phyloP scores from a whole-genome alignment of 2,888 invertebrate genomes.

The Microchrysa polita region DNA sequence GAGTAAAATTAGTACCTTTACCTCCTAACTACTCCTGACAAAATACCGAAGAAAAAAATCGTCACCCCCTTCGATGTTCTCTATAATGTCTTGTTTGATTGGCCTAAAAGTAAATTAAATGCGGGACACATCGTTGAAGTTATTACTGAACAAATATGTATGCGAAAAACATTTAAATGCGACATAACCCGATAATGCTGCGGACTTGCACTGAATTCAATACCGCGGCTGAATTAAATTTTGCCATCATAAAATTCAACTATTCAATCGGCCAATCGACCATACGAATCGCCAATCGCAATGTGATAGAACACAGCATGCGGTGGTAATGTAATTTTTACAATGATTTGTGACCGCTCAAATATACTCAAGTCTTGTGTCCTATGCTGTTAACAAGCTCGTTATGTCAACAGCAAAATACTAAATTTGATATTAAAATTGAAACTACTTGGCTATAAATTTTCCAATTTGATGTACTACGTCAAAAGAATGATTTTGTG shows the following conservation, averaged over 20 bases:
- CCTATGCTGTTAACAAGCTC: slow-evolving; percentile 25
- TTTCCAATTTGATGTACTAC: slow-evolving; percentile 5
- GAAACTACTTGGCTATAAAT: slow-evolving; percentile 23
- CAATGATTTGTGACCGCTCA: not conserved
- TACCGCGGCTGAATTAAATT: not conserved
- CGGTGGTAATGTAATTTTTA: not conserved
- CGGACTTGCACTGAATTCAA: no score
- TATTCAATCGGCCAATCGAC: not conserved
- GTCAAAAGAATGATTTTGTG: slow-evolving; percentile 14
- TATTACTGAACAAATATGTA: not conserved
- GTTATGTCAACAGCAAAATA: slow-evolving; percentile 23
- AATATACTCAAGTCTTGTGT: not conserved
- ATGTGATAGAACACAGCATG: not conserved
- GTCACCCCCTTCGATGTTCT: no score
- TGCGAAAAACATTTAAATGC: not conserved
- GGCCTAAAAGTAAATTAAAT: no score
- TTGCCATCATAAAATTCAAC: not conserved
- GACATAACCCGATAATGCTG: not conserved
- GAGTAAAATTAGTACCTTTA: no score
- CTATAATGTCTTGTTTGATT: no score
- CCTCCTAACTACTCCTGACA: no score
- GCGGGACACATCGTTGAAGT: no score
- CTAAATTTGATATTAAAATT: slow-evolving; percentile 31
- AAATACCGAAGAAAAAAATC: no score
- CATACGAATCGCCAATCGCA: not conserved